Evolutionary conservation across 2,888 invertebrate species (phyloP).

Genomic region (Phorcus lineatus): DNA sequence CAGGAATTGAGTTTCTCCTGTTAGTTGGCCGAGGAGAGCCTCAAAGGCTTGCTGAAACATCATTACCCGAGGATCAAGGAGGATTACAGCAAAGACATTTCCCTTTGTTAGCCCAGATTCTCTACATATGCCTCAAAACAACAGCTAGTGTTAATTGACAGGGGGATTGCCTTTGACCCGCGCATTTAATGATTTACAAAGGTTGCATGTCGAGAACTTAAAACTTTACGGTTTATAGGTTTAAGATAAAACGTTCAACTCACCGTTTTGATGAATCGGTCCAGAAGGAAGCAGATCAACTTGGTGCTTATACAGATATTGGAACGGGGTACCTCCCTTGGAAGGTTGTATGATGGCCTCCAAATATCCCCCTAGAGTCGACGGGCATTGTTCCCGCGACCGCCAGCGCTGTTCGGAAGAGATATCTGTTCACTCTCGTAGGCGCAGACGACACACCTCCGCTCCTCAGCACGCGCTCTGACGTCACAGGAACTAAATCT

Average conservation of each 20-base stretch:
- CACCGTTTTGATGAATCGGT: not conserved
- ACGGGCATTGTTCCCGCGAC: conserved; percentile 1
- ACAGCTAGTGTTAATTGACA: too few relatives aligned
- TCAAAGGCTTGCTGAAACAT: too few relatives aligned
- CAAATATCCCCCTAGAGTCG: not conserved
- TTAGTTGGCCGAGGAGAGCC: too few relatives aligned
- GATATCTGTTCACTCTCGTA: conserved; percentile 1
- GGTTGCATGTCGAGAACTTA: too few relatives aligned
- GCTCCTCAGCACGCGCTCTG: not conserved
- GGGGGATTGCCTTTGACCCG: too few relatives aligned
- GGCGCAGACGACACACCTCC: conserved; percentile 15
- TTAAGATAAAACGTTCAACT: not conserved
- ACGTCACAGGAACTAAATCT: conserved; percentile 6
- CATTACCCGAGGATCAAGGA: too few relatives aligned
- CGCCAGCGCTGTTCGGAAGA: not conserved
- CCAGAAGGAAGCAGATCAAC: not conserved
- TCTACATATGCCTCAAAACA: too few relatives aligned
- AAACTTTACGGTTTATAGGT: too few relatives aligned
- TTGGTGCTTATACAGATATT: not conserved
- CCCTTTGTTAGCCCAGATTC: too few relatives aligned
- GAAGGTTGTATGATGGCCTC: not conserved
- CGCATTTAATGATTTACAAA: too few relatives aligned
- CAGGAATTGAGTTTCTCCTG: too few relatives aligned
- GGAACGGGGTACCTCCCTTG: not conserved
- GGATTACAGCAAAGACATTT: too few relatives aligned